Percentiles rank a stretch among this genome's conserved stretches.
Evolutionary conservation across 2,797 vertebrate species (phyloP).

Genomic region (Triplophysa yarkandensis): DNA sequence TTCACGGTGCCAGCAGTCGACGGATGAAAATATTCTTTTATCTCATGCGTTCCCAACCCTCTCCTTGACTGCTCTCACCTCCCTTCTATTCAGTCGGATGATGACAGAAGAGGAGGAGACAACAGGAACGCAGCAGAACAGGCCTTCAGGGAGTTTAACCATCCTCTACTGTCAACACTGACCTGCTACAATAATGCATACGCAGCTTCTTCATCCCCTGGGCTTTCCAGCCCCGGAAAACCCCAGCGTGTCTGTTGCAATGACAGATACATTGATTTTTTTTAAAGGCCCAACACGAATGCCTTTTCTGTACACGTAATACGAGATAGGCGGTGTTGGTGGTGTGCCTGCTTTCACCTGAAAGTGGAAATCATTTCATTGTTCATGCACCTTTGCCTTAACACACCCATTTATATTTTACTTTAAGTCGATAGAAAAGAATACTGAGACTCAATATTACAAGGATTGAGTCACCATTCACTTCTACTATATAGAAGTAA

Average conservation of each 20-base stretch:
- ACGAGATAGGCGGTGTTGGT: background rate
- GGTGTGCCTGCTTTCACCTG: background rate
- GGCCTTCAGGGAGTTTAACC: slow-evolving; percentile 23
- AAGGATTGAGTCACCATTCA: background rate
- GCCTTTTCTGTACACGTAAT: slow-evolving; percentile 13
- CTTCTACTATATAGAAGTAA: background rate
- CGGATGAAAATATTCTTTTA: slow-evolving; percentile 24
- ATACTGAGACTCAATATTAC: background rate
- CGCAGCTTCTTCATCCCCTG: slow-evolving; percentile 35
- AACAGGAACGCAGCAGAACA: background rate
- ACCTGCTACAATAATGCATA: slow-evolving; percentile 49
- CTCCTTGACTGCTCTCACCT: background rate
- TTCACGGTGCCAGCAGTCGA: background rate
- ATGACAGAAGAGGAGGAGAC: slow-evolving; percentile 34
- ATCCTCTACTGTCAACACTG: slow-evolving; percentile 38
- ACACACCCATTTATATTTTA: background rate
- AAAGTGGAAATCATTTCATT: background rate
- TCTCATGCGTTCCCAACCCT: slow-evolving; percentile 4
- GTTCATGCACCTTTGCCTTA: background rate
- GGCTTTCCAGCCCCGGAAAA: slow-evolving; percentile 12
- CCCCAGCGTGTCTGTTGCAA: slow-evolving; percentile 1
- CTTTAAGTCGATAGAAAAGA: background rate
- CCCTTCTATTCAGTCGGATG: background rate
- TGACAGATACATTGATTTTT: slow-evolving; percentile 49
- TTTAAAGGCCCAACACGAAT: slow-evolving; percentile 49